Base-by-base conservation (phyloP, 2,888 invertebrate species). In the Rhingia rostrata region DNA sequence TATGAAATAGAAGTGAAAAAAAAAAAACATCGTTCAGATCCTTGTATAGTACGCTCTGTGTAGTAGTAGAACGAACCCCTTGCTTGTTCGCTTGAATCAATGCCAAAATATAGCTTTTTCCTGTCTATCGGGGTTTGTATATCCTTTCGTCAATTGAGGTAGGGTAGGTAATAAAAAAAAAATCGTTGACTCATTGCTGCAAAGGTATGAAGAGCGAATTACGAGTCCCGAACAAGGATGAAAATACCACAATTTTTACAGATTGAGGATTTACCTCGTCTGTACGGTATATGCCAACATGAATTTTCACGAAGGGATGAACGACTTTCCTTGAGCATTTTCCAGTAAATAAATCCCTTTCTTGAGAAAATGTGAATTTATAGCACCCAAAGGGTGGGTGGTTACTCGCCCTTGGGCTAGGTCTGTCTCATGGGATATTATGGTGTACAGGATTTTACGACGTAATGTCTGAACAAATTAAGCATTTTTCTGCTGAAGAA, bases 171-270 rank as follows among this genome's bases (percentile, higher is more conserved):
- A 79, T 61, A 61, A 61, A 61, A 80, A 49, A 56, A 56, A 47
- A 70, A 49, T n/a, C 61, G 69, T 60, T 82, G 81, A 81, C 77
- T 81, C 81, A 81, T 56, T 66, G 70, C 47, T 56, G 35, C 66
- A 58, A 60, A 51, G 51, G n/a, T 32, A 49, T 33, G 32, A 7
- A 37, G 35, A 77, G 45, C 47, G 43, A 60, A 63, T 63, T 69
- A 79, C 22, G 64, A 56, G 64, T 22, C 43, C 43, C 53, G 22
- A 22, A 35, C 41, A 60, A 70, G 47, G 64, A 53, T 67, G 53
- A 54, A 33, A n/a, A 41, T 67, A 22, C 10, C 39, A 61, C 66
- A 67, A 67, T 60, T 54, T 69, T 22, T 22, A 2, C 1, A 22
- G 22, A 22, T 22, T 22, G 22, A 22, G 22, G 22, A 22, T 22